These are phyloP conservation scores for Thymelicus acteon DNA, from an alignment of 2,888 invertebrate genomes.

Conservation along the genomic window DNA sequence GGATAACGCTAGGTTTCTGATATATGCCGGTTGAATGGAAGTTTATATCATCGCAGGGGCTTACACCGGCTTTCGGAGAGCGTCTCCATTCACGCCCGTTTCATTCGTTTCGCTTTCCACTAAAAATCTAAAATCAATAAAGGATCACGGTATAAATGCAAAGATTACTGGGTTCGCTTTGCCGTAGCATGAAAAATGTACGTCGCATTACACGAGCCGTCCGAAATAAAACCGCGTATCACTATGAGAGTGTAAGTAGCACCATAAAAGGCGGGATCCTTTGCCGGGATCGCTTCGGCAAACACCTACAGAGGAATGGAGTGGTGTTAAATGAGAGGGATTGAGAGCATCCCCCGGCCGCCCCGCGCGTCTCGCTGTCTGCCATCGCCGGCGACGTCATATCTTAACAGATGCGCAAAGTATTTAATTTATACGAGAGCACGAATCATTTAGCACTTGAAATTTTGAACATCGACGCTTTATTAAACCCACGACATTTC, in stretches of 20 bases:
- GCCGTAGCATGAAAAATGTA: constrained; percentile 81
- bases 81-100: constrained; percentile 81
- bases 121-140: constrained; percentile 85
- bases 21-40: constrained; percentile 73
- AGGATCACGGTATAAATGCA: constrained; percentile 84
- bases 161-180: constrained; percentile 81
- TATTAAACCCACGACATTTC: constrained; percentile 9
- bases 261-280: constrained; percentile 82
- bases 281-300: constrained; percentile 81
- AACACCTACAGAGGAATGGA: constrained; percentile 82
- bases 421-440: constrained; percentile 63
- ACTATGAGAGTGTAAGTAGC: constrained; percentile 81
- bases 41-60: constrained; percentile 80
- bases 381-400: constrained; percentile 58
- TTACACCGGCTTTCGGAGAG: constrained; percentile 78
- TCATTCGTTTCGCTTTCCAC: constrained; percentile 82
- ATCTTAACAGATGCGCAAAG: constrained; percentile 70
- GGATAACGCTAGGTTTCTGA: constrained; percentile 66
- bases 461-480: constrained; percentile 33
- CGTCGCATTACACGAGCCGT: constrained; percentile 78
- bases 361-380: constrained; percentile 49
- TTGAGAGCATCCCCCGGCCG: constrained; percentile 63
- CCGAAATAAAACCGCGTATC: constrained; percentile 84
- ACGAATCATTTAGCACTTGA: constrained; percentile 61
- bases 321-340: constrained; percentile 85